Percentiles rank a stretch among this genome's conserved stretches.
Evolutionary conservation across 2,888 invertebrate genomes (phyloP).

Genomic region (Allolobophora icterica): DNA sequence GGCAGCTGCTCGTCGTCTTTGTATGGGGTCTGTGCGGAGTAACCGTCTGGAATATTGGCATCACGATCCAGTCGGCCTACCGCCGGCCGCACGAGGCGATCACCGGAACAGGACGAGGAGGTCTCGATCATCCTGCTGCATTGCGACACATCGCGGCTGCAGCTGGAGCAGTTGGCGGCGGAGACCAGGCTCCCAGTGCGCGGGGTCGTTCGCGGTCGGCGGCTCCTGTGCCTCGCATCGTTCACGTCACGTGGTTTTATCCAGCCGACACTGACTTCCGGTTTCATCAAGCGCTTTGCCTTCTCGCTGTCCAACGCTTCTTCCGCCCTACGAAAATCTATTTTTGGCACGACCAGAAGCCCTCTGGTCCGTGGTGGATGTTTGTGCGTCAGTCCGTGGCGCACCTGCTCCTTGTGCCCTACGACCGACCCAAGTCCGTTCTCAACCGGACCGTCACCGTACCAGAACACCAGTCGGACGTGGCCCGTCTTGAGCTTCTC

Average conservation of each 20-base stretch:
- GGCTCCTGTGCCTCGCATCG: slow-evolving; percentile 36
- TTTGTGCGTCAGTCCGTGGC: slow-evolving; percentile 38
- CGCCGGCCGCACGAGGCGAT: not conserved
- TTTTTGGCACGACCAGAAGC: slow-evolving; percentile 45
- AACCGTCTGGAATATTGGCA: slow-evolving; percentile 19
- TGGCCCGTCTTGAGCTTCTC: slow-evolving; percentile 48
- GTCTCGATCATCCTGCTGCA: not conserved
- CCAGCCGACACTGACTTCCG: slow-evolving; percentile 40
- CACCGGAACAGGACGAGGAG: not conserved
- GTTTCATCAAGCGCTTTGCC: slow-evolving; percentile 47
- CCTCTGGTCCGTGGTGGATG: slow-evolving; percentile 48
- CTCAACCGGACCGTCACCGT: slow-evolving; percentile 40
- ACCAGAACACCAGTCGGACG: slow-evolving; percentile 49
- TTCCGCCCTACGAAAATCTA: slow-evolving; percentile 44
- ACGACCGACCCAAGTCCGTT: slow-evolving; percentile 38
- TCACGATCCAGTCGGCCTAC: not conserved
- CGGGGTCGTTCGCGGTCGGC: not conserved
- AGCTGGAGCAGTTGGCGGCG: not conserved
- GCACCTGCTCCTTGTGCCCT: slow-evolving; percentile 39
- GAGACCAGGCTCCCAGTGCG: not conserved
- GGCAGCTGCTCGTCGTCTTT: not conserved
- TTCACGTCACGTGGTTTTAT: slow-evolving; percentile 47
- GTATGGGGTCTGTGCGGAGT: not conserved
- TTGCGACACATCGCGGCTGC: not conserved
- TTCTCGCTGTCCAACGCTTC: slow-evolving; percentile 44